Percentiles rank a stretch among this genome's conserved stretches.
These are phyloP conservation scores for Thelaira solivaga DNA, from an alignment of 2,888 invertebrate genomes.

Conservation along the genomic window DNA sequence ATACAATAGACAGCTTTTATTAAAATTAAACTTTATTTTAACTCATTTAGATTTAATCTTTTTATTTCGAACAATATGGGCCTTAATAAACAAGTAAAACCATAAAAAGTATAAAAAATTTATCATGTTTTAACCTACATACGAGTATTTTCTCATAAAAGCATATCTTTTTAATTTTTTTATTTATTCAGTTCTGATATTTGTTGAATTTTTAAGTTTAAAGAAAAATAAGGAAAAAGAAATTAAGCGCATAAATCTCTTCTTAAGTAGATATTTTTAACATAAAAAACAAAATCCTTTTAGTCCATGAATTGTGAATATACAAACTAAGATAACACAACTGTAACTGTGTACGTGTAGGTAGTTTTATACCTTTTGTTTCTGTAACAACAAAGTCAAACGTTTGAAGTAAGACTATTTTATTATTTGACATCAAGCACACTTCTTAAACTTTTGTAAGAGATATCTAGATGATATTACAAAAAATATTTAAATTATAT, in stretches of 20 bases:
- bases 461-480: no score
- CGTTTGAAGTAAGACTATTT: no score
- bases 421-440: no score
- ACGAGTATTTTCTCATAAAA: no score
- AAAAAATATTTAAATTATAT: no score
- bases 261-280: conserved; percentile 52
- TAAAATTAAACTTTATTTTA: not conserved
- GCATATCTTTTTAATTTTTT: no score
- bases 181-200: conserved; percentile 21
- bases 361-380: not conserved
- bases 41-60: conserved; percentile 2
- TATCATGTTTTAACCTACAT: conserved; percentile 18
- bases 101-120: not conserved
- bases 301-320: conserved; percentile 51
- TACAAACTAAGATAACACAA: conserved; percentile 19
- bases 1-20: no score
- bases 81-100: no score
- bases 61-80: not conserved
- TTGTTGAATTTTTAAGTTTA: not conserved
- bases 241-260: conserved; percentile 58
- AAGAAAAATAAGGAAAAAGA: not conserved
- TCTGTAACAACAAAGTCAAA: no score
- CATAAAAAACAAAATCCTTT: conserved; percentile 47
- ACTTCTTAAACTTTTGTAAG: no score
- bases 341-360: not conserved